Conservation (phyloP, 53 echinoderm and acorn worm genomes). For the Arbacia lixula region DNA sequence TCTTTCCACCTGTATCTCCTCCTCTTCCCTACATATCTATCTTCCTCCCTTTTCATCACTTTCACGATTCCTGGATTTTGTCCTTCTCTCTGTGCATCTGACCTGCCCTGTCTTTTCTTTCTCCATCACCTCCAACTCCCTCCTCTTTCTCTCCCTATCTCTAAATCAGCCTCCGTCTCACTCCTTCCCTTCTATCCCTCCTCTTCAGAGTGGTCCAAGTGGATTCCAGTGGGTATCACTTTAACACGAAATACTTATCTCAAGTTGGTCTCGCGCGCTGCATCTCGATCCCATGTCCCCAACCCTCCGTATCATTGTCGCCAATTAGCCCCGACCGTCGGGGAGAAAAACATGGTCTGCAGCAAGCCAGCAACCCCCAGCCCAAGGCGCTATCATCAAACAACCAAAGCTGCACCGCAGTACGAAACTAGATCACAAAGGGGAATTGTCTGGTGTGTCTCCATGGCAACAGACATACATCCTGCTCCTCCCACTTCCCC, state of each 20-base stretch:
- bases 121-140: no score
- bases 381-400: slow-evolving; percentile 7
- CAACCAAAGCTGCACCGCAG: slow-evolving; percentile 17
- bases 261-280: no score
- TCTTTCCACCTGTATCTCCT: background rate
- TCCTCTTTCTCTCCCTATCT: background rate
- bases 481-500: slow-evolving; percentile 28
- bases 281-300: no score
- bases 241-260: no score
- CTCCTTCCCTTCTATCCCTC: background rate
- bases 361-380: background rate
- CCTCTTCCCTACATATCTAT: background rate
- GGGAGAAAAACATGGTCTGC: no score
- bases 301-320: slow-evolving; percentile 9
- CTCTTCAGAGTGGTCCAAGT: background rate
- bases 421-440: slow-evolving; percentile 12
- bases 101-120: background rate
- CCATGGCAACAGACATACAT: slow-evolving; percentile 21
- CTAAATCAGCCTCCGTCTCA: background rate
- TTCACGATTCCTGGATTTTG: background rate
- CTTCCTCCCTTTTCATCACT: background rate
- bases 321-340: slow-evolving; percentile 22
- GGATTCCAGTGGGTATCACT: no score
- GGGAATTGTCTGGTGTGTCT: background rate
- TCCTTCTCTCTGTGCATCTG: background rate